Evolutionary conservation across 2,113 vertebrate genomes (phyloP).

Genomic region (Oreochromis niloticus): DNA sequence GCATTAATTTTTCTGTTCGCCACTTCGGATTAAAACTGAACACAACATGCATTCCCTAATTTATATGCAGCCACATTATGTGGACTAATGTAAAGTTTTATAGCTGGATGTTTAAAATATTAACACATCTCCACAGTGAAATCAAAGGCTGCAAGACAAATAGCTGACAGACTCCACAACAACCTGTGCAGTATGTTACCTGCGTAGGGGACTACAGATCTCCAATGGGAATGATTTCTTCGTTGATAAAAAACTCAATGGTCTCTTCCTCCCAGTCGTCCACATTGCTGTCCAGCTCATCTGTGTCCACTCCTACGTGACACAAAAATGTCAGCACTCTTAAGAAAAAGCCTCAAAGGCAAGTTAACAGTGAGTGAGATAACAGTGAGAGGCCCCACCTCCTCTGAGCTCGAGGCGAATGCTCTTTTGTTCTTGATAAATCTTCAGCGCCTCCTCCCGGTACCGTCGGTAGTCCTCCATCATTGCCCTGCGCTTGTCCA

Average conservation of each 20-base stretch:
- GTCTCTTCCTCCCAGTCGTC: conserved; percentile 99
- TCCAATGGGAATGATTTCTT: conserved; percentile 94
- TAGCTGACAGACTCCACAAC: background rate
- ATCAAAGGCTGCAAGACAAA: background rate
- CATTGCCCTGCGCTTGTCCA: conserved; percentile 91
- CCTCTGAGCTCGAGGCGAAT: conserved; percentile 88
- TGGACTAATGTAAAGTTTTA: background rate
- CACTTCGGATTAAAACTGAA: background rate
- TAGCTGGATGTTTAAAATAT: background rate
- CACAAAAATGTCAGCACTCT: background rate
- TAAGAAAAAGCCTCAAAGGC: background rate
- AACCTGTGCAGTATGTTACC: conserved; percentile 35
- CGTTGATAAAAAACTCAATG: conserved; percentile 98
- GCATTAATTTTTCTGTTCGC: background rate
- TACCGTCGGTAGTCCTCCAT: conserved; percentile 94
- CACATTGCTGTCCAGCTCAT: conserved; percentile 94
- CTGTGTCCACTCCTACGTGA: conserved; percentile 84
- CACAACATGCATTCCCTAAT: background rate
- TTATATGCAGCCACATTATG: background rate
- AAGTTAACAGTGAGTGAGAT: background rate
- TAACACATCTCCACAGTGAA: background rate
- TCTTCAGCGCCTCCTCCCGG: conserved; percentile 80
- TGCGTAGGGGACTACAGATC: conserved; percentile 82
- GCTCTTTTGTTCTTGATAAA: conserved; percentile 83
- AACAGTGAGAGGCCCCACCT: conserved; percentile 65